Percentiles rank a stretch among this genome's conserved stretches.
These are phyloP conservation scores for Trilocha varians DNA, from an alignment of 2,888 invertebrate genomes.

Conservation along the genomic window DNA sequence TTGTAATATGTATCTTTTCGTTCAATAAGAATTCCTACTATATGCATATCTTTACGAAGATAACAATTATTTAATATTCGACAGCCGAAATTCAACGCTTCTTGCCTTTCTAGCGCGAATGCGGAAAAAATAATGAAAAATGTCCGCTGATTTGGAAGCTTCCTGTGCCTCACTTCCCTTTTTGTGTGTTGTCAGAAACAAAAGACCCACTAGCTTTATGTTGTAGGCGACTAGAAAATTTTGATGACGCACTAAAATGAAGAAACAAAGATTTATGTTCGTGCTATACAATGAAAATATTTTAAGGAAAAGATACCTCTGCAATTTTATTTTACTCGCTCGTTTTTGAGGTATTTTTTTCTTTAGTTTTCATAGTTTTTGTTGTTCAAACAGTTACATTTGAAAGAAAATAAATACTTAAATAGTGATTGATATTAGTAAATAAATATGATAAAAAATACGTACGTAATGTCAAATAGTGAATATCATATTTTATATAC, in stretches of 20 bases:
- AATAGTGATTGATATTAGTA: no score
- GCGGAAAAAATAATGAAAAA: constrained; percentile 3
- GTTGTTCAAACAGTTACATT: no score
- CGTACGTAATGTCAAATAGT: no score
- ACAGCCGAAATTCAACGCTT: not conserved
- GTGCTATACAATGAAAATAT: not conserved
- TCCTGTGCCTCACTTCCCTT: not conserved
- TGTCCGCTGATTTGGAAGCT: constrained; percentile 5
- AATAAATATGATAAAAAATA: no score
- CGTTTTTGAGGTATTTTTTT: no score
- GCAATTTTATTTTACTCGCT: no score
- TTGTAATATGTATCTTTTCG: no score
- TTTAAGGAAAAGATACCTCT: not conserved
- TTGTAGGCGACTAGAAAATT: not conserved
- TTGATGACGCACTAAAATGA: not conserved
- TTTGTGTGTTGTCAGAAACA: not conserved
- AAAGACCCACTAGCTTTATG: not conserved
- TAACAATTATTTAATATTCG: not conserved
- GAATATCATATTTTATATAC: no score
- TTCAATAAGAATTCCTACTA: no score
- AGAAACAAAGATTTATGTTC: not conserved
- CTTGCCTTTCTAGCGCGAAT: not conserved
- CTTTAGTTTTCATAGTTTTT: no score
- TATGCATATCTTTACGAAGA: no score
- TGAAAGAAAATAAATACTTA: no score